Evolutionary conservation across 2,113 vertebrate genomes (phyloP).

Genomic region (Siniperca chuatsi): DNA sequence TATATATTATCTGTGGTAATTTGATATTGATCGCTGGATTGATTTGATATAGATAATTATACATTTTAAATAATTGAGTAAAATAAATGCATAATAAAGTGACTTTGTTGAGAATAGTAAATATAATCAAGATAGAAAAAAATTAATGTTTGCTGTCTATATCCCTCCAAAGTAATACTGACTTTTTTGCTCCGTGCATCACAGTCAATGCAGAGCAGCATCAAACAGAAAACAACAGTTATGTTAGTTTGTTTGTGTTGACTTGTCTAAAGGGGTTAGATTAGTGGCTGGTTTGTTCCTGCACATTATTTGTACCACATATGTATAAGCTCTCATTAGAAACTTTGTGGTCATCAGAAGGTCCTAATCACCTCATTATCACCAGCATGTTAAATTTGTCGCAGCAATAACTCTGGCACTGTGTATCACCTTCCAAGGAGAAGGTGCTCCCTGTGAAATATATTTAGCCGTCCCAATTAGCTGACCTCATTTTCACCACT

Average conservation of each 20-base stretch:
- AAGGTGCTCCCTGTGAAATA: conserved; percentile 75
- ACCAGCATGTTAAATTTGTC: conserved; percentile 47
- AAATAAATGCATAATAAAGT: background rate
- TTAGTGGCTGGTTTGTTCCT: background rate
- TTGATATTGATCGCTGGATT: no score
- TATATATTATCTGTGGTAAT: no score
- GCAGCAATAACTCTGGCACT: conserved; percentile 39
- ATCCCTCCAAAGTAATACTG: background rate
- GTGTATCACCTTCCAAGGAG: conserved; percentile 65
- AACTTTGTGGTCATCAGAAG: conserved; percentile 34
- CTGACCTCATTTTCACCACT: conserved; percentile 79
- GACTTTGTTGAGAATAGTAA: background rate
- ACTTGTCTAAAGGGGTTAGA: background rate
- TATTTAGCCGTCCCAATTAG: conserved; percentile 87
- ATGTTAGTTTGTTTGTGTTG: background rate
- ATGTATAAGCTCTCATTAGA: background rate
- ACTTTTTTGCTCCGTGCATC: background rate
- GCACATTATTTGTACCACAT: background rate
- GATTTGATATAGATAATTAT: no score
- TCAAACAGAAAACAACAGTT: background rate
- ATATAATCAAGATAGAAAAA: background rate
- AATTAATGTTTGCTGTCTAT: background rate
- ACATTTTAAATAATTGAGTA: background rate
- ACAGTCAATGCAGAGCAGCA: background rate
- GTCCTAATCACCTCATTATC: conserved; percentile 50